Percentiles rank a stretch among this genome's conserved stretches.
phyloP scores from a whole-genome alignment of 2,797 vertebrate species.

The Ibycter americanus region DNA sequence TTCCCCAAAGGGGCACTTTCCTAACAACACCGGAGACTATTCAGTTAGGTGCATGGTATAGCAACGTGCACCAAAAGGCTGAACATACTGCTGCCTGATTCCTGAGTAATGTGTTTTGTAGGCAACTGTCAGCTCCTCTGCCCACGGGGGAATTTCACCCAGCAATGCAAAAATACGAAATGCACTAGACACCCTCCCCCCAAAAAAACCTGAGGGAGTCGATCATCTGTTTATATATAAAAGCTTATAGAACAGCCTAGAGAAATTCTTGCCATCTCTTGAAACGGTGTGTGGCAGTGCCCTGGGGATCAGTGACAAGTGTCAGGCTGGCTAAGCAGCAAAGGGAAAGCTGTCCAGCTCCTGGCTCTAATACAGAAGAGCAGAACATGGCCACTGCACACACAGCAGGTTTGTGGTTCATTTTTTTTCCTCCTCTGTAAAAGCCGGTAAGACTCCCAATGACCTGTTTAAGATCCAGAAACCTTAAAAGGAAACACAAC shows the following conservation, averaged over 20 bases:
- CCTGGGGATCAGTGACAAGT: neutral
- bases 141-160: neutral
- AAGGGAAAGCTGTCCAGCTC: neutral
- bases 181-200: neutral
- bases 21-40: neutral
- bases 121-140: neutral
- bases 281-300: neutral
- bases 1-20: neutral
- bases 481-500: constrained; percentile 64
- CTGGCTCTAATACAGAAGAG: neutral
- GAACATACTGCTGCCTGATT: neutral
- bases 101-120: neutral
- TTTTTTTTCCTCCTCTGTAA: neutral
- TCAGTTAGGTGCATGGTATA: neutral
- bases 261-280: neutral
- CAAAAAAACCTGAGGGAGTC: neutral
- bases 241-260: neutral
- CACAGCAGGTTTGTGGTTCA: neutral
- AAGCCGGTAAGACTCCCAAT: constrained; percentile 54
- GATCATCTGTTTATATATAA: neutral
- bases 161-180: neutral
- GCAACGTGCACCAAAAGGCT: neutral
- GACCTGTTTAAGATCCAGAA: constrained; percentile 60
- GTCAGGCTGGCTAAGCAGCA: neutral
- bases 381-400: neutral